These are phyloP conservation scores for Chaitophorus viminalis DNA, from an alignment of 2,888 invertebrate genomes.

Conservation along the genomic window DNA sequence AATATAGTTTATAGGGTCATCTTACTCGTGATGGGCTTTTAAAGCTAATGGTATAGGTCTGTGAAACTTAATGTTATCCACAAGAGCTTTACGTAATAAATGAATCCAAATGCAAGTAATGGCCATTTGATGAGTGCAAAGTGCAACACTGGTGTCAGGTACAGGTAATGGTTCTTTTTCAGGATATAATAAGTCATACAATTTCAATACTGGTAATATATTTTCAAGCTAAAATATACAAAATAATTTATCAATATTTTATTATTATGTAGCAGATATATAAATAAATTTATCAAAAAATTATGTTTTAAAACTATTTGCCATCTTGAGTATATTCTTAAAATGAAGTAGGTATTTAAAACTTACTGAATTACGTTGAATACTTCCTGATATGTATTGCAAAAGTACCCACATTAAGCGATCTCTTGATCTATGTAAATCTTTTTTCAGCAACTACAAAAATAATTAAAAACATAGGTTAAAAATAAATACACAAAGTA, in stretches of 20 bases:
- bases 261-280: too few relatives aligned
- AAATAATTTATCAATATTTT: slow-evolving; percentile 57
- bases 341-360: slow-evolving; percentile 30
- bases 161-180: slow-evolving; percentile 90
- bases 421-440: slow-evolving; percentile 89
- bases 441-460: slow-evolving; percentile 76
- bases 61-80: slow-evolving; percentile 79
- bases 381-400: slow-evolving; percentile 96
- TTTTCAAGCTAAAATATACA: slow-evolving; percentile 75
- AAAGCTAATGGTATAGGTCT: slow-evolving; percentile 83
- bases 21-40: slow-evolving; percentile 83
- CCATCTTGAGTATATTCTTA: background rate
- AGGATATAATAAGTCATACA: slow-evolving; percentile 92
- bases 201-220: slow-evolving; percentile 87
- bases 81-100: slow-evolving; percentile 90
- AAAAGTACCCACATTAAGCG: slow-evolving; percentile 98
- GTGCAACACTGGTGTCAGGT: slow-evolving; percentile 87
- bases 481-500: background rate
- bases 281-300: too few relatives aligned
- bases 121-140: slow-evolving; percentile 91
- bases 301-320: too few relatives aligned
- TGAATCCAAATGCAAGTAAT: slow-evolving; percentile 97
- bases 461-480: slow-evolving; percentile 23
- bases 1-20: background rate
- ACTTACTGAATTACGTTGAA: slow-evolving; percentile 88